Evolutionary conservation across 2,888 invertebrate species (phyloP).

Genomic region (Caenorhabditis panamensis): DNA sequence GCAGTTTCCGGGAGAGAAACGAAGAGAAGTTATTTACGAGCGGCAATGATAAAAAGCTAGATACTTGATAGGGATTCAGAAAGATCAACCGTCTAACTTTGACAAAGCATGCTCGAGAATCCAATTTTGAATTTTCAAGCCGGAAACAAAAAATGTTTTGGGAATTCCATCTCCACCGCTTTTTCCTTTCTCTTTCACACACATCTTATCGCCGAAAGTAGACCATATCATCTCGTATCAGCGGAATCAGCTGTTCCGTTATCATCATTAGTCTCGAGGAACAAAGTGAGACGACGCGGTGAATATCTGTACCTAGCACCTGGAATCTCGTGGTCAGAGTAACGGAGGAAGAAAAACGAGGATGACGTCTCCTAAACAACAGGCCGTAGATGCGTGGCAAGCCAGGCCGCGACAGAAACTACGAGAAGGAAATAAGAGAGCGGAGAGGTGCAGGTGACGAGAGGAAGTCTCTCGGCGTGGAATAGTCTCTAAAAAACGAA

Average conservation of each 20-base stretch:
- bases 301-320: not conserved
- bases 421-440: constrained; percentile 34
- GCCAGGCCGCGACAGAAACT: constrained; percentile 39
- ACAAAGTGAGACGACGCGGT: not conserved
- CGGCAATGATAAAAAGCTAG: too few species aligned
- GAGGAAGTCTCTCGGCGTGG: too few species aligned
- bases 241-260: not conserved
- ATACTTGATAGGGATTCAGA: too few species aligned
- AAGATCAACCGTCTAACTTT: too few species aligned
- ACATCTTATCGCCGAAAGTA: not conserved
- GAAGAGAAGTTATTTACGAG: too few species aligned
- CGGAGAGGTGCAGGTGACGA: too few species aligned
- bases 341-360: not conserved
- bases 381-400: constrained; percentile 32
- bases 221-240: not conserved
- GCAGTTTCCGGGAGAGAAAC: not conserved
- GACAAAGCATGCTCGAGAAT: too few species aligned
- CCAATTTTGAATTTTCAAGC: too few species aligned
- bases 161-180: not conserved
- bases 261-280: not conserved
- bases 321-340: not conserved
- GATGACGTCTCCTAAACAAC: constrained; percentile 5
- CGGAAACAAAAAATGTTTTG: too few species aligned
- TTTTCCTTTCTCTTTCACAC: not conserved
- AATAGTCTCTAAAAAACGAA: not conserved